A percentile compares a stretch with the other conserved stretches of the same genome.
phyloP scores from a whole-genome alignment of 2,888 invertebrate species.

The Unio pictorum region DNA sequence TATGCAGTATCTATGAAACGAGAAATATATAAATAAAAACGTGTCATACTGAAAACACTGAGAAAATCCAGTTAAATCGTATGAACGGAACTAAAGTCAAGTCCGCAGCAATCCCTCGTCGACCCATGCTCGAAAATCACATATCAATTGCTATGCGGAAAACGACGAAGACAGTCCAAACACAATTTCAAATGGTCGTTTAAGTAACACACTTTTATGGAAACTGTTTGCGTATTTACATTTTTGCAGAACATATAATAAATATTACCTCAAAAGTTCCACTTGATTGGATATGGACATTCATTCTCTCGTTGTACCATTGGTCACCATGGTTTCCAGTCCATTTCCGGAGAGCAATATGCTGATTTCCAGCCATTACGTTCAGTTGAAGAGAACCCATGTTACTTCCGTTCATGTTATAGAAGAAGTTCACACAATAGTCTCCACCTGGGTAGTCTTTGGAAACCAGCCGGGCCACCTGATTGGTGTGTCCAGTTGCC shows the following conservation, averaged over 20 bases:
- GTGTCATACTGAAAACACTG: too few relatives aligned
- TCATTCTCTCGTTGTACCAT: constrained; percentile 34
- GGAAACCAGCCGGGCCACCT: constrained; percentile 40
- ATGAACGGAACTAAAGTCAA: too few relatives aligned
- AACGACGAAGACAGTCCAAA: too few relatives aligned
- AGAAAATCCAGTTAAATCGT: too few relatives aligned
- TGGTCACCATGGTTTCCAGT: constrained; percentile 40
- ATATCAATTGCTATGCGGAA: too few relatives aligned
- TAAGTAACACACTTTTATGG: too few relatives aligned
- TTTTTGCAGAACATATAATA: not conserved
- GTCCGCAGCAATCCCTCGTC: too few relatives aligned
- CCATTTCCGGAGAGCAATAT: constrained; percentile 21
- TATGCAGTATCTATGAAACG: too few relatives aligned
- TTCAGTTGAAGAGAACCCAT: constrained; percentile 44
- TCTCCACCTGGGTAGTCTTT: constrained; percentile 39
- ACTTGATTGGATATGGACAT: constrained; percentile 29
- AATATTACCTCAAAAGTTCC: constrained; percentile 28
- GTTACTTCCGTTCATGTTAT: constrained; percentile 53
- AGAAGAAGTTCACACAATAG: constrained; percentile 56
- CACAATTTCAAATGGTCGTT: too few relatives aligned
- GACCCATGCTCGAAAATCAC: too few relatives aligned
- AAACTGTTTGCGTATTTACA: not conserved
- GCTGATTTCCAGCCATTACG: constrained; percentile 22
- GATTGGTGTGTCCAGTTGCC: constrained; percentile 39
- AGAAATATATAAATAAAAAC: too few relatives aligned